Evolutionary conservation across 23 tunicate genomes (phyloP).

Genomic region (Aplidium turbinatum): DNA sequence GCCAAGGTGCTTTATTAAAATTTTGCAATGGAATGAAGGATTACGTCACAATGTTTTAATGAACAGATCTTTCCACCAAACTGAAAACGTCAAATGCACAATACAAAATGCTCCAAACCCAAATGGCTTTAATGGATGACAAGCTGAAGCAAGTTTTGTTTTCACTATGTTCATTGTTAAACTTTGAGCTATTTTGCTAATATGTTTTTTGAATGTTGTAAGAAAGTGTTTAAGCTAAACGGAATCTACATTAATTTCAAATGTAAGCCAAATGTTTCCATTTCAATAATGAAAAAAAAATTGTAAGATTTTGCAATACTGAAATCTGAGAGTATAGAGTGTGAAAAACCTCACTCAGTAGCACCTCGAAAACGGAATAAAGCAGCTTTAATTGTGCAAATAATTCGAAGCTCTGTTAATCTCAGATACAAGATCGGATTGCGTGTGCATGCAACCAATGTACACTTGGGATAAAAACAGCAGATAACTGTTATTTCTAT

Average conservation of each 20-base stretch:
- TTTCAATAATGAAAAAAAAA: not conserved
- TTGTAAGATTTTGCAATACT: no score
- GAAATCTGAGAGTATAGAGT: no score
- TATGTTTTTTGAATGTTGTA: not conserved
- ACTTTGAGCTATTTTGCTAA: not conserved
- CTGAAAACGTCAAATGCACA: slow-evolving; percentile 22
- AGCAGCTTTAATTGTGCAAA: no score
- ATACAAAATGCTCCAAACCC: slow-evolving; percentile 12
- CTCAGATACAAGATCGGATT: no score
- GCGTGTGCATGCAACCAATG: no score
- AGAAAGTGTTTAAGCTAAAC: not conserved
- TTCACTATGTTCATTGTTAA: not conserved
- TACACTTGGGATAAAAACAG: no score
- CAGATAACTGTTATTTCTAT: slow-evolving; percentile 8
- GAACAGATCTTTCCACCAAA: not conserved
- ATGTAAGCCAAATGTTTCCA: not conserved
- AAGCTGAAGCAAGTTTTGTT: slow-evolving; percentile 24
- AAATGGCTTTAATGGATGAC: slow-evolving; percentile 48
- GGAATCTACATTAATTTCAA: not conserved
- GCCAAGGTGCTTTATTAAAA: no score
- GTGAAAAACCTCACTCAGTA: no score
- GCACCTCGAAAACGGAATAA: no score
- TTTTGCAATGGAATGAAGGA: no score
- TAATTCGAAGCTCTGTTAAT: no score
- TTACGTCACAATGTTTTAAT: no score